Conservation (phyloP, 2,797 vertebrate genomes). For the Peromyscus nudipes region DNA sequence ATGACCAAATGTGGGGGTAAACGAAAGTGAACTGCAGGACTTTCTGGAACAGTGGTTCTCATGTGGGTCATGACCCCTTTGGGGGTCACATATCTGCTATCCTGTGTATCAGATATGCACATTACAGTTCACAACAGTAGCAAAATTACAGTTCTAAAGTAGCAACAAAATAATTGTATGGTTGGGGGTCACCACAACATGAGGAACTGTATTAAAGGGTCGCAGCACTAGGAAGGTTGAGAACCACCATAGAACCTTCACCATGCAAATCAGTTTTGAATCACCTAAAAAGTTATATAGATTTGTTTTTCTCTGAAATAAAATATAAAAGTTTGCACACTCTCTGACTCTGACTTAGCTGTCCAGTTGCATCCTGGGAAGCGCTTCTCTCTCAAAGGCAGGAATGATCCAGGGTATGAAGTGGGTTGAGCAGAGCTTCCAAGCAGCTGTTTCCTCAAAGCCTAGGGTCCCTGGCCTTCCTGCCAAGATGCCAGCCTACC, state of each 20-base stretch:
- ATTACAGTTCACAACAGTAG: background rate
- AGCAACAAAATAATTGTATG: background rate
- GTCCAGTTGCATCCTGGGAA: background rate
- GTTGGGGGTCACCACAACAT: background rate
- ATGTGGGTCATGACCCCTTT: too few relatives aligned
- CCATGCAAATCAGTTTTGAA: constrained; percentile 19
- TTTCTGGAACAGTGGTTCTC: background rate
- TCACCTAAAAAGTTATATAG: background rate
- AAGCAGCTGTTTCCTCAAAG: background rate
- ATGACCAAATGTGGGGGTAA: background rate
- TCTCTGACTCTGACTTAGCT: background rate
- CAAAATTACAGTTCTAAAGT: background rate
- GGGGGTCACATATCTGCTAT: background rate
- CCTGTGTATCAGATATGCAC: background rate
- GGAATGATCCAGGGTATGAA: background rate
- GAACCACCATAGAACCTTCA: background rate
- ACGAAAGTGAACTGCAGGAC: background rate
- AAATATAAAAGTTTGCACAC: background rate
- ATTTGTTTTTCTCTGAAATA: background rate
- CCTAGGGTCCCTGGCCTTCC: background rate
- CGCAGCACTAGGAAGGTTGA: background rate
- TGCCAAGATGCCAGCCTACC: background rate
- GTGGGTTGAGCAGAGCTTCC: background rate
- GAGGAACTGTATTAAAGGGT: background rate
- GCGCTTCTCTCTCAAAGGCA: background rate